These are phyloP conservation scores for Cryptocephalus primarius DNA, from an alignment of 2,888 invertebrate genomes.

Conservation along the genomic window DNA sequence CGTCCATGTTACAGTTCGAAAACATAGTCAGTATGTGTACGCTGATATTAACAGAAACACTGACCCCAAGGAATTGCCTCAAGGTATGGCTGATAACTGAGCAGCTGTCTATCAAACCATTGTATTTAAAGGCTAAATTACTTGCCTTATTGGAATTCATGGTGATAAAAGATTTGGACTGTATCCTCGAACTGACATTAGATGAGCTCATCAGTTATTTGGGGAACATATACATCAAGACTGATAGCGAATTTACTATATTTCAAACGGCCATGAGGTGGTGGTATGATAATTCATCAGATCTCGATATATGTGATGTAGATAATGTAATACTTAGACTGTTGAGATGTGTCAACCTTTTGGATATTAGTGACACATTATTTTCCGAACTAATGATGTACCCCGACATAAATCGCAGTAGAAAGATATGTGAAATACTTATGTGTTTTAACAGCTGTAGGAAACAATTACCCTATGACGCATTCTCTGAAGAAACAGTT, in stretches of 20 bases:
- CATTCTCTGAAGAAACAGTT: constrained; percentile 10
- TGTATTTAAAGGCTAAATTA: constrained; percentile 30
- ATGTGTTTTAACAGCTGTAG: constrained; percentile 17
- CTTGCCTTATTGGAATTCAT: constrained; percentile 28
- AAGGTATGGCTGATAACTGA: constrained; percentile 30
- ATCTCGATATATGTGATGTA: constrained; percentile 4
- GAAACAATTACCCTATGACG: constrained; percentile 6
- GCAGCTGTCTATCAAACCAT: constrained; percentile 23
- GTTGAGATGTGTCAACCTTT: constrained; percentile 29
- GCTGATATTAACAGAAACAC: constrained; percentile 16
- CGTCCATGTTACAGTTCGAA: constrained; percentile 36
- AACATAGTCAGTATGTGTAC: constrained; percentile 25
- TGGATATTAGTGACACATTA: constrained; percentile 15
- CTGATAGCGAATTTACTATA: constrained; percentile 28
- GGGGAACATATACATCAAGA: constrained; percentile 22
- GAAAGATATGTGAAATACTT: constrained; percentile 20
- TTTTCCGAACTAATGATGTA: constrained; percentile 25
- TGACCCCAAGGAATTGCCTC: constrained; percentile 25
- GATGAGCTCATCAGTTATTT: constrained; percentile 30
- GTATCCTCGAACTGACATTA: constrained; percentile 25
- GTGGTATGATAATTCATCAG: constrained; percentile 27
- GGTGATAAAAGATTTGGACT: constrained; percentile 22
- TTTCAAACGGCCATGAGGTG: constrained; percentile 32
- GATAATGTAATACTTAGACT: constrained; percentile 20
- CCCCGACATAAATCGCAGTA: constrained; percentile 21